Base-by-base conservation (phyloP, 1,140 invertebrate species). In the Zaprionus ghesquierei region DNA sequence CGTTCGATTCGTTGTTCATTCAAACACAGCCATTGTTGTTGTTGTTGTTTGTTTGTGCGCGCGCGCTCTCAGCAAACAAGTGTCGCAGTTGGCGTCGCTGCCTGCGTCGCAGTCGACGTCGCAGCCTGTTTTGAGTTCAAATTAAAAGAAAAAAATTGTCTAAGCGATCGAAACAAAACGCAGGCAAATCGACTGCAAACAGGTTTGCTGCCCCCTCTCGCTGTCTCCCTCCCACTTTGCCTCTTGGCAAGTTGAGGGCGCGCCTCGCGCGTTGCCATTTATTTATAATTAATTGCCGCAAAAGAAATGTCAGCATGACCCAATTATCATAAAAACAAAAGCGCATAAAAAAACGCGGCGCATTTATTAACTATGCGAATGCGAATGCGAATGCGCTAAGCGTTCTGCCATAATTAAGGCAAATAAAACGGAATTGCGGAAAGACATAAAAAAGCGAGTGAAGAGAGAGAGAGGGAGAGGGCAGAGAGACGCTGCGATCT, bases 41-140 rank as follows among this genome's bases (percentile, higher is more conserved):
- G 56, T 63, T 75, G 51, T 72, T 69, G 59, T 75, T 79, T 82
- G 54, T 75, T 79, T 73, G 15, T 12, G 12, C 53, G 22, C 27
- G 75, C 75, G 59, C n/a, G 6, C 27, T 5, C n/a, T 18, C n/a
- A 41, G 8, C 76, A 84, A 84, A 84, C 81, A 84, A 84, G 81
- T 86, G 81, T 82, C 79, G n/a, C n/a, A n/a, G n/a, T n/a, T n/a
- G n/a, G n/a, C n/a, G n/a, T n/a, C n/a, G n/a, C n/a, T n/a, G n/a
- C n/a, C n/a, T n/a, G n/a, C n/a, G n/a, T n/a, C n/a, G n/a, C n/a
- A n/a, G n/a, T n/a, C n/a, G n/a, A n/a, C n/a, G n/a, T n/a, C n/a
- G 70, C 63, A 85, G 80, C 72, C 77, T 69, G 80, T 74, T 82
- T 76, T 75, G n/a, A n/a, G n/a, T n/a, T n/a, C n/a, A n/a, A 77